Conservation (phyloP, 2,797 vertebrate genomes). For the Bradypodion pumilum region DNA sequence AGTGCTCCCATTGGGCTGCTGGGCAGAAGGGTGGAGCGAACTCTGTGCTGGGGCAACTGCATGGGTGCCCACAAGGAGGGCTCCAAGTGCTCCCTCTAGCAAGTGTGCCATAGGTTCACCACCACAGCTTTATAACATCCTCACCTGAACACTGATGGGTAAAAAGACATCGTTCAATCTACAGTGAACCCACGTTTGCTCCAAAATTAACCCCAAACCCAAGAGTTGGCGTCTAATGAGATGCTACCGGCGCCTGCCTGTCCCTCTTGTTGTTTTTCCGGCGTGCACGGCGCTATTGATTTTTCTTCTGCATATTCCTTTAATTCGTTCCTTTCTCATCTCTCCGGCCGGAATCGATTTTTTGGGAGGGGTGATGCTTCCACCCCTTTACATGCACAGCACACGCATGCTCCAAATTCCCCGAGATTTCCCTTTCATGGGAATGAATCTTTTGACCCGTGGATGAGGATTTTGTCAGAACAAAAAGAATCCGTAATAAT, state of each 20-base stretch:
- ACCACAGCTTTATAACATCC: background rate
- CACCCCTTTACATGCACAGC: background rate
- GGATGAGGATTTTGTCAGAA: no score
- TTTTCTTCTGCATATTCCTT: background rate
- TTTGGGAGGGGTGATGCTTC: no score
- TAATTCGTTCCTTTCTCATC: slow-evolving; percentile 19
- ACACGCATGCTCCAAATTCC: background rate
- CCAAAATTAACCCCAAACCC: background rate
- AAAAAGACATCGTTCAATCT: background rate
- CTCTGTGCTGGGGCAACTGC: no score
- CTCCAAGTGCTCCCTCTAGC: no score
- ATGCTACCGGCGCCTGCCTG: background rate
- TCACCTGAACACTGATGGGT: background rate
- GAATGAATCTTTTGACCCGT: no score
- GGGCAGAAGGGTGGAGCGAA: no score
- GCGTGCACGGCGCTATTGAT: background rate
- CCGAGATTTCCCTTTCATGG: no score
- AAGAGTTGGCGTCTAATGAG: background rate
- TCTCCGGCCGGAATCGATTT: slow-evolving; percentile 5
- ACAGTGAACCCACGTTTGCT: rapidly evolving
- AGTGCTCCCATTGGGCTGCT: no score
- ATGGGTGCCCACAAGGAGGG: no score
- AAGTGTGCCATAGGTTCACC: no score
- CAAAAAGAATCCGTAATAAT: no score
- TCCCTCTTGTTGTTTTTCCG: background rate